A percentile compares a stretch with the other conserved stretches of the same genome.
Evolutionary conservation across 1,140 invertebrate species (phyloP).

Genomic region (Drosophila truncata): DNA sequence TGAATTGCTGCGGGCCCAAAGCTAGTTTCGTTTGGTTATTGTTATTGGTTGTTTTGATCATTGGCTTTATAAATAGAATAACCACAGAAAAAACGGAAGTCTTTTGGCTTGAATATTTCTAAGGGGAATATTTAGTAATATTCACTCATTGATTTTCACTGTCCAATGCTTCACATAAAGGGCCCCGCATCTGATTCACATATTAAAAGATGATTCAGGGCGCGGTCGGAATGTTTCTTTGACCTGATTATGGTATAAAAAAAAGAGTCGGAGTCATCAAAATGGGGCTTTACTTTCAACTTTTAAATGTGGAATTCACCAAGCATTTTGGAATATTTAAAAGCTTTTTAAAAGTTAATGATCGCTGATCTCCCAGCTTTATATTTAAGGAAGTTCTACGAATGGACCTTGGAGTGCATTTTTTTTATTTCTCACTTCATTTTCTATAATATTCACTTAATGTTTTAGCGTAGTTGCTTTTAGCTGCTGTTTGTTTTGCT

Average conservation of each 20-base stretch:
- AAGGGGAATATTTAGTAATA: neutral
- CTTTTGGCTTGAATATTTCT: neutral
- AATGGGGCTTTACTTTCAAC: slow-evolving; percentile 3
- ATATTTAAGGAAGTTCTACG: neutral
- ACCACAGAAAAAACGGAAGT: slow-evolving; percentile 34
- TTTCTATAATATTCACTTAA: slow-evolving; percentile 5
- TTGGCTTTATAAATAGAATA: slow-evolving; percentile 41
- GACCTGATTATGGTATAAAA: slow-evolving; percentile 27
- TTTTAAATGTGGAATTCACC: neutral
- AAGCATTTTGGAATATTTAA: neutral
- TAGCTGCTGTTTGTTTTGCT: slow-evolving; percentile 51
- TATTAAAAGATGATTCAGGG: slow-evolving; percentile 58
- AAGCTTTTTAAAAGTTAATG: neutral
- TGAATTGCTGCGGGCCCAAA: slow-evolving; percentile 47
- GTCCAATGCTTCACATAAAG: slow-evolving; percentile 44
- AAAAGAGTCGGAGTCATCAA: slow-evolving; percentile 28
- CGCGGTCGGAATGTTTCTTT: slow-evolving; percentile 23
- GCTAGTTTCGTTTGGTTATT: slow-evolving; percentile 34
- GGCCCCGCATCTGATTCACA: slow-evolving; percentile 33
- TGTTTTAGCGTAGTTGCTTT: slow-evolving; percentile 13
- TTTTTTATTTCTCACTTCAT: neutral
- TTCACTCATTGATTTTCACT: neutral
- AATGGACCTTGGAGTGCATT: slow-evolving; percentile 1
- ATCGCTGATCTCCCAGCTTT: neutral
- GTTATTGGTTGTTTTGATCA: slow-evolving; percentile 42